Percentiles rank a stretch among this genome's conserved stretches.
These are phyloP conservation scores for Bufo bufo DNA, from an alignment of 2,113 vertebrate genomes.

Conservation along the genomic window DNA sequence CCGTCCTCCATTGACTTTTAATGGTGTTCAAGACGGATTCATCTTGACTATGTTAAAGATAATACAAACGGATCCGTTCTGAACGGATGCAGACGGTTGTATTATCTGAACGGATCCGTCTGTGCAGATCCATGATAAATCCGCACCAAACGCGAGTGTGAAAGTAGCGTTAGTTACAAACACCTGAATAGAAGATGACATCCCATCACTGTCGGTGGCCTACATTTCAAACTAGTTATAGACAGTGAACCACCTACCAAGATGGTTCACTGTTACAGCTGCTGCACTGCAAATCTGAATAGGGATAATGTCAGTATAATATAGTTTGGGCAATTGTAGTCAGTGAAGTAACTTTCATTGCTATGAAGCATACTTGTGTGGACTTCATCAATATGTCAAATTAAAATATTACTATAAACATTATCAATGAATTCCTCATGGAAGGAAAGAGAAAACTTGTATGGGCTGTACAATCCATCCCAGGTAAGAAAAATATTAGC, in stretches of 20 bases:
- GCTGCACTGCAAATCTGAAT: background rate
- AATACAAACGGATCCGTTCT: too few species aligned
- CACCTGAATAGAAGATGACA: background rate
- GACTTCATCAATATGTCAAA: slow-evolving; percentile 3
- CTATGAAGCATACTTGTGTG: background rate
- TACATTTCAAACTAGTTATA: background rate
- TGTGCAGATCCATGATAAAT: too few species aligned
- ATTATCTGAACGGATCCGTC: too few species aligned
- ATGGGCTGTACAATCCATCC: background rate
- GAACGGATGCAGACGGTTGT: too few species aligned
- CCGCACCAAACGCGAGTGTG: too few species aligned
- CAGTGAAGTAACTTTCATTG: background rate
- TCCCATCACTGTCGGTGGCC: background rate
- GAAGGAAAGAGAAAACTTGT: background rate
- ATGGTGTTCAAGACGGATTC: too few species aligned
- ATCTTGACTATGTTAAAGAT: too few species aligned
- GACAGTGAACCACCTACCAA: background rate
- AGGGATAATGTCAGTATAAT: background rate
- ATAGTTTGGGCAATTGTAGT: background rate
- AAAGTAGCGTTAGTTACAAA: too few species aligned
- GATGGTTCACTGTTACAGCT: too few species aligned
- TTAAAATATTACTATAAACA: slow-evolving; percentile 1
- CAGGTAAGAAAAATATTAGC: slow-evolving; percentile 22
- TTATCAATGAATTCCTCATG: background rate
- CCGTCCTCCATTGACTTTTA: too few species aligned